These are phyloP conservation scores for Pteronotus mesoamericanus DNA, from an alignment of 2,797 vertebrate genomes.

Conservation along the genomic window DNA sequence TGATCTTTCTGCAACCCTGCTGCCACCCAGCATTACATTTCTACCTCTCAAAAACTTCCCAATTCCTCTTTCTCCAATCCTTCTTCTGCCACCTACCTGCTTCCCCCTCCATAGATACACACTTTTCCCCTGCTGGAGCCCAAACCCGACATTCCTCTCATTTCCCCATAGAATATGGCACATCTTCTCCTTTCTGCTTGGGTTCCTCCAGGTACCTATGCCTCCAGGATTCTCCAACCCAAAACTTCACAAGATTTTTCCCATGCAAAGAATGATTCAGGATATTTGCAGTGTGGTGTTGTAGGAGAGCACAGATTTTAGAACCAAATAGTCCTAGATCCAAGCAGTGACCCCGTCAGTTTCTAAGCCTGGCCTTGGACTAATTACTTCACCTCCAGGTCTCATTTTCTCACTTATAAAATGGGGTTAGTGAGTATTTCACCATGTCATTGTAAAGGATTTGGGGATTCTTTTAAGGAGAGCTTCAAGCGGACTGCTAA, in stretches of 20 bases:
- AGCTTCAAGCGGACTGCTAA: background rate
- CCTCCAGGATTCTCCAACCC: background rate
- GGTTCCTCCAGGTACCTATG: background rate
- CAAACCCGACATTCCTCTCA: background rate
- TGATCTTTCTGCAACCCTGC: background rate
- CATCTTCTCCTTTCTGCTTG: background rate
- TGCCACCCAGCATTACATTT: background rate
- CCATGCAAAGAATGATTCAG: background rate
- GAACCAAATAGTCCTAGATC: background rate
- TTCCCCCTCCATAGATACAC: background rate
- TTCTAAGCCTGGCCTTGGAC: background rate
- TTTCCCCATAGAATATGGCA: background rate
- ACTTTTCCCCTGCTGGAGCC: background rate
- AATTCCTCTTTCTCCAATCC: background rate
- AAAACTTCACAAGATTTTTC: background rate
- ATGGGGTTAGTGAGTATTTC: background rate
- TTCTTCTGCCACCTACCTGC: background rate
- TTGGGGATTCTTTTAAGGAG: slow-evolving; percentile 13
- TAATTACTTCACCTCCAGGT: background rate
- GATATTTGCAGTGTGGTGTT: background rate
- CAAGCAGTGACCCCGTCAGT: background rate
- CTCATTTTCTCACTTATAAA: background rate
- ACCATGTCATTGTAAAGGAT: background rate
- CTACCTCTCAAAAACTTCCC: background rate
- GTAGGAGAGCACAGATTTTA: background rate